Conservation (phyloP, 2,888 invertebrate species). For the Esperia sulphurella region DNA sequence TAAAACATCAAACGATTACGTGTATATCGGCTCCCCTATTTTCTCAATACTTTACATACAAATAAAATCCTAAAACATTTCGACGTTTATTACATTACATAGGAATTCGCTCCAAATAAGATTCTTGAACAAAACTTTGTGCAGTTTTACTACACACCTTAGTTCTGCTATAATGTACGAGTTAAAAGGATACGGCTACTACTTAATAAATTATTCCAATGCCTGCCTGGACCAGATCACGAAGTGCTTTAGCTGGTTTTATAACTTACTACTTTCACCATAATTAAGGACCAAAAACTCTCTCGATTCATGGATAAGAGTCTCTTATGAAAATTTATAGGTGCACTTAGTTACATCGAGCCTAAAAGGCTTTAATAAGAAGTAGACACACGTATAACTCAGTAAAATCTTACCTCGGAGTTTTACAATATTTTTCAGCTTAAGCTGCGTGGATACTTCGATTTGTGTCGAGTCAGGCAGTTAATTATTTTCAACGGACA, state of each 20-base stretch:
- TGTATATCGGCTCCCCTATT: no score
- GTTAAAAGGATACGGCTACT: slow-evolving; percentile 48
- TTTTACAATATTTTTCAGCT: slow-evolving; percentile 38
- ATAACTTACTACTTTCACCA: slow-evolving; percentile 11
- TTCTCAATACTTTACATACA: no score
- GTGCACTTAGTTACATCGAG: slow-evolving; percentile 17
- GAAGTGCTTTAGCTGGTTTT: slow-evolving; percentile 9
- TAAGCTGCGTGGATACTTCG: slow-evolving; percentile 32
- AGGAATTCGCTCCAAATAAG: neutral
- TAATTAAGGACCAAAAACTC: slow-evolving; percentile 13
- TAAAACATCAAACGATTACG: no score
- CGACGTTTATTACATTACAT: neutral
- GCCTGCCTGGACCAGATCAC: slow-evolving; percentile 16
- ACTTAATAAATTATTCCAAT: slow-evolving; percentile 38
- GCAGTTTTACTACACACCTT: no score
- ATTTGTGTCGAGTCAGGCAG: slow-evolving; percentile 67
- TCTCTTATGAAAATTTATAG: slow-evolving; percentile 19
- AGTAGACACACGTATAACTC: slow-evolving; percentile 27
- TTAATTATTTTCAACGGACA: slow-evolving; percentile 70
- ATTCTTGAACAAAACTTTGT: no score
- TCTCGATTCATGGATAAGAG: slow-evolving; percentile 4
- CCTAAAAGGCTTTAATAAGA: slow-evolving; percentile 15
- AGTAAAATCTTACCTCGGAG: slow-evolving; percentile 18
- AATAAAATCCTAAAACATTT: no score
- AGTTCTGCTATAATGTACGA: slow-evolving; percentile 31